Conservation (phyloP, 2,113 vertebrate genomes). For the Hyaena hyaena region DNA sequence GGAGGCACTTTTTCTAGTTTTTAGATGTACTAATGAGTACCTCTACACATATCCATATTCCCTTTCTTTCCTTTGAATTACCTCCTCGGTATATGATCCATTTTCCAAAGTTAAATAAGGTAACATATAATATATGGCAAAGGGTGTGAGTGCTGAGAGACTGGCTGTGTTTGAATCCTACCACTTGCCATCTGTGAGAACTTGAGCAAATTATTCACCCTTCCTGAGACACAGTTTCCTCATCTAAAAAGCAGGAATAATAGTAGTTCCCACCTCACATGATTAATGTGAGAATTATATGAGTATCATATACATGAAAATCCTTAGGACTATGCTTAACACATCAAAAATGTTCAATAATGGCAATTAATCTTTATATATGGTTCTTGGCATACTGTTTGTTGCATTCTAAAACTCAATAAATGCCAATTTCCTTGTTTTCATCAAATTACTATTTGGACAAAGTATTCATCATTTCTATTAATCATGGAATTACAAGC, state of each 20-base stretch:
- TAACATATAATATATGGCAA: background rate
- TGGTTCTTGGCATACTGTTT: background rate
- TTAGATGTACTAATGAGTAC: background rate
- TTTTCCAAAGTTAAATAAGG: slow-evolving; percentile 41
- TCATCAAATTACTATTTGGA: background rate
- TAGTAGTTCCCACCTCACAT: background rate
- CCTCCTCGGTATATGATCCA: background rate
- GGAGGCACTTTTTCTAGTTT: background rate
- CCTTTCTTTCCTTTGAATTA: slow-evolving; percentile 43
- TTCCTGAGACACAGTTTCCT: background rate
- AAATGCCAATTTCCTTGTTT: slow-evolving; percentile 27
- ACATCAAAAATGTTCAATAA: background rate
- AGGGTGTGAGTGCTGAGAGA: background rate
- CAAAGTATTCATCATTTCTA: slow-evolving; percentile 12
- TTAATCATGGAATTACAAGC: slow-evolving; percentile 25
- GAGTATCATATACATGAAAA: background rate
- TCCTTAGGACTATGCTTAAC: background rate
- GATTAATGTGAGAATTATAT: slow-evolving; percentile 19
- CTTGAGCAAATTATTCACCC: background rate
- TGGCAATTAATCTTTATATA: background rate
- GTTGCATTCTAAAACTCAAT: background rate
- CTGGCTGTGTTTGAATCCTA: background rate
- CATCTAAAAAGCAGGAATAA: background rate
- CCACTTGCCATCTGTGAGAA: background rate
- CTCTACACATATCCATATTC: background rate